Conservation (phyloP, 1,140 invertebrate species). For the Drosophila ohnishii region DNA sequence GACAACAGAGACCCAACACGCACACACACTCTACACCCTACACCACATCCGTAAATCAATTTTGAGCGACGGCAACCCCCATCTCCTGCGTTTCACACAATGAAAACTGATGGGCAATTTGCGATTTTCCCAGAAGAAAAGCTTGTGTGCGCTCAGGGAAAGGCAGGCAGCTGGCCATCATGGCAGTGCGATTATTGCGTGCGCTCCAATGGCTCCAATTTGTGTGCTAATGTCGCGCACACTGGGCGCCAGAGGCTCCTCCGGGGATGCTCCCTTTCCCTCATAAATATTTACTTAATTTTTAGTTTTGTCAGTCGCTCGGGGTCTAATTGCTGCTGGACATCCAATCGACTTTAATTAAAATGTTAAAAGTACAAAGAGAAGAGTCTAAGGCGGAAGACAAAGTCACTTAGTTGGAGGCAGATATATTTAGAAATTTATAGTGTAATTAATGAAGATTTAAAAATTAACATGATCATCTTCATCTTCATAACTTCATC, state of each 20-base stretch:
- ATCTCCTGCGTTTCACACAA: conserved; percentile 61
- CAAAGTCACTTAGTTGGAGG: neutral
- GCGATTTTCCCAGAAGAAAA: conserved; percentile 72
- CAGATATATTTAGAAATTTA: neutral
- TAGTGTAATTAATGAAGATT: neutral
- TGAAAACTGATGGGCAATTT: conserved; percentile 75
- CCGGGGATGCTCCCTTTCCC: conserved; percentile 16
- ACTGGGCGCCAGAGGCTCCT: conserved; percentile 11
- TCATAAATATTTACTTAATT: conserved; percentile 57
- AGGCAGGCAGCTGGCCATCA: conserved; percentile 10
- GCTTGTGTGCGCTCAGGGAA: conserved; percentile 4
- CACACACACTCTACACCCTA: conserved; percentile 16
- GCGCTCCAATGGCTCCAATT: conserved; percentile 59
- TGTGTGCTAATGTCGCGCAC: conserved; percentile 60
- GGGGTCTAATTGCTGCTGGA: conserved; percentile 23
- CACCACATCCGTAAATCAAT: conserved; percentile 79
- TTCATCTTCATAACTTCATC: neutral
- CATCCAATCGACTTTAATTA: conserved; percentile 45
- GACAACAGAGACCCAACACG: conserved; percentile 46
- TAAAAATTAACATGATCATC: neutral
- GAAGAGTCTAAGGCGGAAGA: conserved; percentile 1
- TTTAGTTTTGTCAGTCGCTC: conserved; percentile 14
- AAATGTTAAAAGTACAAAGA: conserved; percentile 1
- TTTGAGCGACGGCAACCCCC: conserved; percentile 48
- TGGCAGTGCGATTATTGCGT: conserved; percentile 45